Evolutionary conservation across 2,888 invertebrate genomes (phyloP), one percentile per base, ranked within the genome.

Genomic region (Prosopocoilus inquinatus): DNA sequence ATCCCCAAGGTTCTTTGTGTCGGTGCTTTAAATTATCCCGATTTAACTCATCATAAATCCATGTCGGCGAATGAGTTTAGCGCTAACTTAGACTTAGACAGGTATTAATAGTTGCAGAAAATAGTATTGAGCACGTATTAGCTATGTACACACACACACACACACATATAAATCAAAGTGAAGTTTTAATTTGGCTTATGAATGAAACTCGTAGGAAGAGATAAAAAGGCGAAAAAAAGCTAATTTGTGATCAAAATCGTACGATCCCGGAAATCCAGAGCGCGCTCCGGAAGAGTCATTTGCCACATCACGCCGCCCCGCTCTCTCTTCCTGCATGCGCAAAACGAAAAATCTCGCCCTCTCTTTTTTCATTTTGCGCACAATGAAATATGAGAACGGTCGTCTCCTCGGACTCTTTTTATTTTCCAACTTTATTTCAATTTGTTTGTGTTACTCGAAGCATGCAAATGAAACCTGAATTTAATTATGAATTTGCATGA

Each of bases 401-500:
- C 16, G 47, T 35, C 47, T 15, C 20, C 20, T 43, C 20, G 43
- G 12, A 43, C 16, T 47, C 34, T 47, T 47, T 47, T 35, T 9
- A 51, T 45, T 16, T n/a, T 15, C 11, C 54, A 51, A 46, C 49
- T 50, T 46, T 43, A 45, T 51, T 57, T 53, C 50, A 48, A 44
- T 56, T 41, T 46, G 32, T 51, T 59, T 53, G 53, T 38, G 49
- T 53, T 59, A 53, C 45, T 47, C 16, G 34, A 20, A 47, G 47
- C 35, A 53, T 53, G 53, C 53, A 53, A 53, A 53, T 53, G 53
- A 53, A 34, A 45, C 53, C 45, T 53, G 53, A 47, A 53, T 53
- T 53, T 53, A 53, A 53, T 53, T 53, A 53, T 35, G 35, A 47
- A 53, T 53, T 47, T 47, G 38, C 53, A 53, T 47, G 36, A 47